Evolutionary conservation across 2,888 invertebrate genomes (phyloP).

Genomic region (Yponomeuta plumbellus): DNA sequence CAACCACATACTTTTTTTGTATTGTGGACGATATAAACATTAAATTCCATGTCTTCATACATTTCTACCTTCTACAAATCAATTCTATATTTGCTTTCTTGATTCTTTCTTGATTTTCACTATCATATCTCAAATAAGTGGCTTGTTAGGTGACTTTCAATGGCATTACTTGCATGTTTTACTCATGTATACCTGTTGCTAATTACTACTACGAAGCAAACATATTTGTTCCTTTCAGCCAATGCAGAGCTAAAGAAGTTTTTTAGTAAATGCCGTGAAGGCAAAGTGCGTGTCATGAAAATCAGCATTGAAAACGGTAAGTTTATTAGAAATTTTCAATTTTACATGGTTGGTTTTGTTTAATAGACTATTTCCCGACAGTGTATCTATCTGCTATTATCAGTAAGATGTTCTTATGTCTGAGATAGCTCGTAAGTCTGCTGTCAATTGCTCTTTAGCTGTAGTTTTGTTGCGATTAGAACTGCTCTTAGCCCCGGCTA

Average conservation of each 20-base stretch:
- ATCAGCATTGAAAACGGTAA: conserved; percentile 91
- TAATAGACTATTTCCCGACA: too few species aligned
- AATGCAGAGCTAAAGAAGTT: conserved; percentile 88
- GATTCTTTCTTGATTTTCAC: not conserved
- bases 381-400: too few species aligned
- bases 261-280: conserved; percentile 88
- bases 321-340: conserved; percentile 23
- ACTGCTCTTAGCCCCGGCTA: too few species aligned
- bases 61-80: too few species aligned
- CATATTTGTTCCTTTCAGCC: conserved; percentile 73
- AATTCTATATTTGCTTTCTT: too few species aligned
- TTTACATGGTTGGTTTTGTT: not conserved
- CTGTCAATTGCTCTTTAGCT: too few species aligned
- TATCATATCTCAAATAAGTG: not conserved
- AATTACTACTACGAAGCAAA: not conserved
- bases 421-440: too few species aligned
- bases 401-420: too few species aligned
- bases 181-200: not conserved
- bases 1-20: too few species aligned
- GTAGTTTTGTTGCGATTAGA: too few species aligned
- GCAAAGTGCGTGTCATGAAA: conserved; percentile 87
- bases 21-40: too few species aligned
- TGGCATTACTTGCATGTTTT: not conserved
- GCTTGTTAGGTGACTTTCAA: not conserved
- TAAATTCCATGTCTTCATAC: too few species aligned